Base-by-base conservation (phyloP, 2,113 vertebrate species). In the Dasyprocta punctata region DNA sequence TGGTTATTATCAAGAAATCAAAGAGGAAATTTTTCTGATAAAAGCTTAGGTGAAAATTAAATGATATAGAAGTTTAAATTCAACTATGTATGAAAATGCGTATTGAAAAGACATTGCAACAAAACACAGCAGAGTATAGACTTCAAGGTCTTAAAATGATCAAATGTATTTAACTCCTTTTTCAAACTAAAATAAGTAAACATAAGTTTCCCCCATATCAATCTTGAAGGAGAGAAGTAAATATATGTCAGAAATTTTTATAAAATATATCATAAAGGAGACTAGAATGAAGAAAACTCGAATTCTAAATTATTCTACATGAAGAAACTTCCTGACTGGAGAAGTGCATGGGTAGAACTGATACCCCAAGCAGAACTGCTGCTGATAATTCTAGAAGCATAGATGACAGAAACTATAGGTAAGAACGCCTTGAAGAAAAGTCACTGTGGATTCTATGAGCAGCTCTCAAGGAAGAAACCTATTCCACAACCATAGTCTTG, bases 111-210 rank as follows among this genome's bases (percentile, higher is more conserved):
- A 63, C 0, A 77, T 0, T 60, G 14, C 2, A 94, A 93, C 14
- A 77, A 86, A 91, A 89, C 75, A 75, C 8, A 87, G 10, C 16
- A 82, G 78, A 88, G 38, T 77, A 69, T 82, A 69, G 86, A 61
- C 54, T 92, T 89, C 16, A 89, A 75, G 36, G 63, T 90, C 63
- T 83, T 77, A 90, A 93, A 94, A 88, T 89, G 36, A 92, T 60
- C 11, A 56, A 92, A 95, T 77, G n/a, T 26, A 90, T 85, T 96
- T 84, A 94, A 81, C 17, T 63, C 14, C 6, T 78, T 24, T n/a
- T 49, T 92, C 60, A 92, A 96, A 89, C 0, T 94, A 67, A 90
- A 95, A 49, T 90, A 52, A 78, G 26, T 92, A 73, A 77, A 63
- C 26, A n/a, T 61, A 69, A 87, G 69, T 9, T 47, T 38, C 5